Percentiles rank a stretch among this genome's conserved stretches.
Evolutionary conservation across 2,113 vertebrate species (phyloP).

Genomic region (Indicator maculatus): DNA sequence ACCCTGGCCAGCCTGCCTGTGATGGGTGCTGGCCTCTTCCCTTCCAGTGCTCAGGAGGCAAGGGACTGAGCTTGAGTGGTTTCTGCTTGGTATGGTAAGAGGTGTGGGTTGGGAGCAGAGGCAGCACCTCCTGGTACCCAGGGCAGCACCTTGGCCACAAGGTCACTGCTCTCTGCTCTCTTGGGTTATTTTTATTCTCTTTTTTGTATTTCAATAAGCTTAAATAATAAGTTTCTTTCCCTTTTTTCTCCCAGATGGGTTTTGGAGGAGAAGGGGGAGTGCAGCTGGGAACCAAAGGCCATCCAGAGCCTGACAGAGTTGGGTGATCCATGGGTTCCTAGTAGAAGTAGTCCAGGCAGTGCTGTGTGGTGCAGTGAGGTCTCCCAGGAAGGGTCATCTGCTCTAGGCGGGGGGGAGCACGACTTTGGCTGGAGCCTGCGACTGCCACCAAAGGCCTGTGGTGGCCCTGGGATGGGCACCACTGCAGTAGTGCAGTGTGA

Average conservation of each 20-base stretch:
- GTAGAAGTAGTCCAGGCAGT: background rate
- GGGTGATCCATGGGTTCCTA: background rate
- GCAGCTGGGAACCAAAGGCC: background rate
- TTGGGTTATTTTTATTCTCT: background rate
- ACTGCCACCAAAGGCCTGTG: background rate
- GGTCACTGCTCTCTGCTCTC: background rate
- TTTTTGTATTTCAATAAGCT: conserved; percentile 2
- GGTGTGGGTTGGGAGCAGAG: background rate
- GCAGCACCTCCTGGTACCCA: conserved; percentile 15
- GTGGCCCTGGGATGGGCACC: background rate
- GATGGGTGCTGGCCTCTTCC: background rate
- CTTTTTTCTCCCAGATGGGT: background rate
- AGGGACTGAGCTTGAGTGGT: background rate
- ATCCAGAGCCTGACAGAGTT: background rate
- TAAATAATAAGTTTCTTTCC: background rate
- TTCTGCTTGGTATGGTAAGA: conserved; percentile 17
- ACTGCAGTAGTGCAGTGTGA: rapidly evolving
- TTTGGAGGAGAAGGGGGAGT: background rate
- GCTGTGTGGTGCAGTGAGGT: rapidly evolving
- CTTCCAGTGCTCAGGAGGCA: background rate
- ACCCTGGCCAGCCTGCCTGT: background rate
- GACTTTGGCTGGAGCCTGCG: background rate
- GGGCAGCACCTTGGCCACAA: background rate
- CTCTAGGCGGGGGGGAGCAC: background rate
- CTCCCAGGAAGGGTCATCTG: background rate